A percentile compares a stretch with the other conserved stretches of the same genome.
Evolutionary conservation across 2,888 invertebrate genomes (phyloP).

Genomic region (Halocaridina rubra): DNA sequence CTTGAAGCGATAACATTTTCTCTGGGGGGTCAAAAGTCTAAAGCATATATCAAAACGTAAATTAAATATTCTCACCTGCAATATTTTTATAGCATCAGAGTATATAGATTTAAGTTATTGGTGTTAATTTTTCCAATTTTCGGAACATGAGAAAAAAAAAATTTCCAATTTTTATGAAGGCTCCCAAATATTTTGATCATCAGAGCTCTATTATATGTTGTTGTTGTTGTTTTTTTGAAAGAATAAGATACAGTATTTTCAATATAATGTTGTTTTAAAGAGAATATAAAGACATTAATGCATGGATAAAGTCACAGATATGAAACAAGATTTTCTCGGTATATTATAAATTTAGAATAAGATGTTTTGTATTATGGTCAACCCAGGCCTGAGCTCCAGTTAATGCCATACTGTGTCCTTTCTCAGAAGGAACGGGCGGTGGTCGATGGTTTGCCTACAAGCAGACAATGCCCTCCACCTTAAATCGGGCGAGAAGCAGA

Average conservation of each 20-base stretch:
- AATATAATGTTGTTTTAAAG: too few species aligned
- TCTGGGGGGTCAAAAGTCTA: too few species aligned
- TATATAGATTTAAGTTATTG: too few species aligned
- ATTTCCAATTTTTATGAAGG: neutral
- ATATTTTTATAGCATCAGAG: too few species aligned
- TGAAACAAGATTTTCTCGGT: neutral
- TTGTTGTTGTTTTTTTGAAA: neutral
- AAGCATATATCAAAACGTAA: too few species aligned
- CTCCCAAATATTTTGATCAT: neutral
- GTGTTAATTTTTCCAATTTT: neutral
- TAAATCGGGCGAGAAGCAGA: slow-evolving; percentile 51
- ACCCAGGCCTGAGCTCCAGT: slow-evolving; percentile 25
- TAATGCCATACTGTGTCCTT: slow-evolving; percentile 43
- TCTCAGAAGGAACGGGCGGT: slow-evolving; percentile 50
- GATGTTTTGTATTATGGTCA: neutral
- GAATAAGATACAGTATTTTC: too few species aligned
- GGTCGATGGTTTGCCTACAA: slow-evolving; percentile 54
- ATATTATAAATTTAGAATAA: neutral
- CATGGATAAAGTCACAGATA: neutral
- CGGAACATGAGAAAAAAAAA: neutral
- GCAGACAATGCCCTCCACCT: slow-evolving; percentile 51
- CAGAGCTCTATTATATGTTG: neutral
- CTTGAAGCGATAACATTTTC: too few species aligned
- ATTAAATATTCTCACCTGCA: too few species aligned
- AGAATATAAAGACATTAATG: neutral